Base-by-base conservation (phyloP, 2,888 invertebrate genomes). In the Megastigmus dorsalis region DNA sequence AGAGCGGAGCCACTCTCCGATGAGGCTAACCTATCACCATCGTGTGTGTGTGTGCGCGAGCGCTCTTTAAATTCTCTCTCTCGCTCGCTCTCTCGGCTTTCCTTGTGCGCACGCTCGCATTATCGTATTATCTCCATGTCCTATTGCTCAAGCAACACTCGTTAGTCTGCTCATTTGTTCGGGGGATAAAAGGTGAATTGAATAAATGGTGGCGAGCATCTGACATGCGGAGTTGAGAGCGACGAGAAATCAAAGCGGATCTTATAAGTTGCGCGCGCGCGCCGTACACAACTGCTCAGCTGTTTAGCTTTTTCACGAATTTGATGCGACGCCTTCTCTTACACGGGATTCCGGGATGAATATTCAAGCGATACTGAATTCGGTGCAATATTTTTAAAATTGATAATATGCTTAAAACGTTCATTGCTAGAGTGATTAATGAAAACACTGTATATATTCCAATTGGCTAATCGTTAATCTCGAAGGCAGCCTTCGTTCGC, bases 111-210 rank as follows among this genome's bases (percentile, higher is more conserved):
- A n/a, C 6, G 18, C 30, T 1, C 36, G 23, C 30, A 57, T 70
- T 70, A 62, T 62, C 41, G 62, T 62, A 70, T 70, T 70, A 45
- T 45, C 33, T 26, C n/a, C n/a, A n/a, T n/a, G 20, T 43, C 54
- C 60, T 50, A 62, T 70, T 70, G 48, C 71, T 55, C 38, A 45
- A 36, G 43, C 62, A 55, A 45, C n/a, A n/a, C 62, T 70, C 54
- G 54, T 62, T 62, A 70, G 62, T 70, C 70, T 38, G 63, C 48
- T 71, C 71, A 57, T 65, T 63, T 55, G 63, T 65, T 71, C 63
- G 55, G 55, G 48, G 73, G 43, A 60, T 43, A 73, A 73, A 54
- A 38, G 63, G 18, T 28, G 26, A 67, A 67, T 66, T 73, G 73
- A 45, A 73, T 67, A 67, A 66, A 73, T 66, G 57, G 41, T 43